Evolutionary conservation across 1,140 invertebrate species (phyloP).

Genomic region (Zeugodacus cucurbitae): DNA sequence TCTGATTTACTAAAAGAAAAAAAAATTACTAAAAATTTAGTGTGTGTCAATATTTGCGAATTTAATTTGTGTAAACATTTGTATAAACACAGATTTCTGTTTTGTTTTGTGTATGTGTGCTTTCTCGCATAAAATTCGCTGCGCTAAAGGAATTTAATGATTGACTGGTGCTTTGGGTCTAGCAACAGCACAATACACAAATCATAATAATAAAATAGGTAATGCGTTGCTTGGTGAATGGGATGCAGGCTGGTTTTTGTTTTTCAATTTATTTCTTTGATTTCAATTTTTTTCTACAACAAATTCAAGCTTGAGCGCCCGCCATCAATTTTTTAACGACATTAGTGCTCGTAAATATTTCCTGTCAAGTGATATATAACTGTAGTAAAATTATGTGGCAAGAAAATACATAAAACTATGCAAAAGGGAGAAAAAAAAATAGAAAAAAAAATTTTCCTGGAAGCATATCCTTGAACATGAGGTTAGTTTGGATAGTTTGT

Average conservation of each 20-base stretch:
- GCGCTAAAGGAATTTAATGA: not conserved
- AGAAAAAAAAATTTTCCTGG: too few species aligned
- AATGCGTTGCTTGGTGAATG: not conserved
- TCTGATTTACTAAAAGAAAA: not conserved
- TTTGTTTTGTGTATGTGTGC: not conserved
- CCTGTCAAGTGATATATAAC: too few species aligned
- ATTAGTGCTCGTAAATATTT: too few species aligned
- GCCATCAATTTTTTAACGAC: too few species aligned
- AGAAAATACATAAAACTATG: too few species aligned
- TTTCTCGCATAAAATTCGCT: not conserved
- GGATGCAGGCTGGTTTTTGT: not conserved
- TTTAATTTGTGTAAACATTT: conserved; percentile 33
- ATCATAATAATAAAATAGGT: not conserved
- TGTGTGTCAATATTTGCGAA: conserved; percentile 3
- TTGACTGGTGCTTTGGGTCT: not conserved
- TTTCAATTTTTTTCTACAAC: not conserved
- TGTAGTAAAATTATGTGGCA: too few species aligned
- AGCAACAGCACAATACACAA: not conserved
- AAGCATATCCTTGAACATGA: too few species aligned
- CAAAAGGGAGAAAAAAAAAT: too few species aligned
- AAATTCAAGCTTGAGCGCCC: too few species aligned
- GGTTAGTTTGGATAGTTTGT: too few species aligned
- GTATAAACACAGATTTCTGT: not conserved
- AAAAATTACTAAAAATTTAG: not conserved
- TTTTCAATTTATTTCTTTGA: not conserved